These are phyloP conservation scores for Burhinus bistriatus DNA, from an alignment of 2,113 vertebrate genomes.

Conservation along the genomic window DNA sequence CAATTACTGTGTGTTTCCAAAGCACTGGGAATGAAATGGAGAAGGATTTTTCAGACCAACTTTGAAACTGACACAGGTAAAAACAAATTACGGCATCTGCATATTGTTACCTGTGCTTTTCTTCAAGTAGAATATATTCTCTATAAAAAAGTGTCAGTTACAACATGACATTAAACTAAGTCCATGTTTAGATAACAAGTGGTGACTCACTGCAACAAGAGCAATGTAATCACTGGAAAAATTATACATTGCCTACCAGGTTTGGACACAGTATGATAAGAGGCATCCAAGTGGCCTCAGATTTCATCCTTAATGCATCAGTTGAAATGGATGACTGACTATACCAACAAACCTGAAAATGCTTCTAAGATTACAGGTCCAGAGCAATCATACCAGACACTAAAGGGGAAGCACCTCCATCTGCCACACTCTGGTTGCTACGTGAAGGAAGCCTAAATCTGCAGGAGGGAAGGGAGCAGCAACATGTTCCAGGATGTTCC, in stretches of 20 bases:
- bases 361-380: neutral
- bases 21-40: neutral
- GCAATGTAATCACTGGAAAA: neutral
- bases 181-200: neutral
- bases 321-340: neutral
- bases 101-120: neutral
- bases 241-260: neutral
- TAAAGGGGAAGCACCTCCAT: neutral
- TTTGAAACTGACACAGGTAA: neutral
- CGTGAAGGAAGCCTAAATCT: neutral
- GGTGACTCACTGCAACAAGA: neutral
- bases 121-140: neutral
- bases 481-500: neutral
- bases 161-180: neutral
- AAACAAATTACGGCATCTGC: neutral
- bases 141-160: neutral
- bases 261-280: neutral
- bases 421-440: neutral
- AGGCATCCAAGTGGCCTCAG: neutral
- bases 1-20: neutral
- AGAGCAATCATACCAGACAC: neutral
- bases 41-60: neutral
- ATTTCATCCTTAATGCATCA: neutral
- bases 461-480: neutral
- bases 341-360: neutral